Conservation (phyloP, 2,797 vertebrate genomes). For the Glossophaga mutica region DNA sequence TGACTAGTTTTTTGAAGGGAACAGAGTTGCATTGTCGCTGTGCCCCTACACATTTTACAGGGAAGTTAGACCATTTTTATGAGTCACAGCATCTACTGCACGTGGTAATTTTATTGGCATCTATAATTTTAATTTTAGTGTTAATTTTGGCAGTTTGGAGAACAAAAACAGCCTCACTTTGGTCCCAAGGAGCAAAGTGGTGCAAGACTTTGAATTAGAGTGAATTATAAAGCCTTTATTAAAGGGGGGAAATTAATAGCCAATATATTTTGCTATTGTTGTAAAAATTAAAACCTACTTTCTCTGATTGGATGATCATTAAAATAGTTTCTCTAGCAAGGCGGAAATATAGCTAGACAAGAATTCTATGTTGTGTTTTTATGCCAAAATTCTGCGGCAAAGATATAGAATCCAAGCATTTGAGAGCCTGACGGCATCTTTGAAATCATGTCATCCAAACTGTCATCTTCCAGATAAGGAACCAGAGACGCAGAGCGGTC, state of each 20-base stretch:
- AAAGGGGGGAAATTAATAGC: neutral
- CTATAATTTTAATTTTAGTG: conserved; percentile 50
- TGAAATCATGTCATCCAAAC: neutral
- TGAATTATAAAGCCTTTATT: neutral
- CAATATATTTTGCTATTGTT: neutral
- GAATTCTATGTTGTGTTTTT: neutral
- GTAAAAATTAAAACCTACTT: neutral
- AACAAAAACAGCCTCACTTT: neutral
- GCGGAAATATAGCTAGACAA: neutral
- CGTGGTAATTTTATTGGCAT: conserved; percentile 53
- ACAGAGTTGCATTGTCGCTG: neutral
- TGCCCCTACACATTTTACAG: conserved; percentile 56
- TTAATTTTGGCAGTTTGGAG: conserved; percentile 48
- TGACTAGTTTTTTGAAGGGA: neutral
- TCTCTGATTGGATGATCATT: neutral
- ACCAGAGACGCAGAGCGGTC: neutral
- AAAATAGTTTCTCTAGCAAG: neutral
- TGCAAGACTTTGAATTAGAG: neutral
- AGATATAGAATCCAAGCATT: neutral
- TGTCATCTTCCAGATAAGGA: conserved; percentile 40
- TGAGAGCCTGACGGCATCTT: conserved; percentile 1
- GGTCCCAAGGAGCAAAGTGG: neutral
- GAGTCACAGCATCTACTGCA: conserved; percentile 30
- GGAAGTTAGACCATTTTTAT: conserved; percentile 46
- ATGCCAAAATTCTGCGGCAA: neutral